These are phyloP conservation scores for Malurus leucopterus DNA, from an alignment of 2,797 vertebrate species.

Conservation along the genomic window DNA sequence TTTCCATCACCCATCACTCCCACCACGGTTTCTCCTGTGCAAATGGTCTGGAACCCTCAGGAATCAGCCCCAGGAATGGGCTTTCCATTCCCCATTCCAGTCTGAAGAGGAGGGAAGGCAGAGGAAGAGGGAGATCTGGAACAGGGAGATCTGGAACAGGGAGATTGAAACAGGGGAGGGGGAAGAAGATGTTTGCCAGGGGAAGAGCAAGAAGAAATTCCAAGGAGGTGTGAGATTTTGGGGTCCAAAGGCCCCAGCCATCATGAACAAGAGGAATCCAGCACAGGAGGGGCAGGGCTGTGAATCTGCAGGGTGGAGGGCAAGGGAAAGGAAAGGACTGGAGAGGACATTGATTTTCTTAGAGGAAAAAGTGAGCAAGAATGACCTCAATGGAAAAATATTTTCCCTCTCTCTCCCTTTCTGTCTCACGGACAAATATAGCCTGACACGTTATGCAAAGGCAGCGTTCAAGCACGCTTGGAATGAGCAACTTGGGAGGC, in stretches of 20 bases:
- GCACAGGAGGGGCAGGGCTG: neutral
- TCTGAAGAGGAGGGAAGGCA: neutral
- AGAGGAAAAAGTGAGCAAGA: conserved; percentile 53
- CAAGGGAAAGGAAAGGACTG: neutral
- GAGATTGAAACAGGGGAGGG: neutral
- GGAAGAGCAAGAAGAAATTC: neutral
- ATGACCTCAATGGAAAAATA: conserved; percentile 63
- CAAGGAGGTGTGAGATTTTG: neutral
- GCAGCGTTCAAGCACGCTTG: conserved; percentile 6
- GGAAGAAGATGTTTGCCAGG: neutral
- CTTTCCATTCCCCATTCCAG: neutral
- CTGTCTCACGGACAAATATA: conserved; percentile 57
- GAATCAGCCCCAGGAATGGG: neutral
- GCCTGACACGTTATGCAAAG: conserved; percentile 3
- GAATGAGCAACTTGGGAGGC: conserved; percentile 42
- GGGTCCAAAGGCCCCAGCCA: neutral
- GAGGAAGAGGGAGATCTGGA: neutral
- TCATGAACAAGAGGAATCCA: neutral
- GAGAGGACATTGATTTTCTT: conserved; percentile 34
- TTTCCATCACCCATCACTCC: neutral
- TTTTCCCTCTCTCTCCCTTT: conserved; percentile 13
- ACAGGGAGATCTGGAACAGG: neutral
- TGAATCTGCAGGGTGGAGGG: neutral
- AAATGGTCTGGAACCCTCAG: neutral
- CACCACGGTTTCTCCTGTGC: neutral